phyloP scores from a whole-genome alignment of 2,888 invertebrate species.

The Lacanobia wlatinum region DNA sequence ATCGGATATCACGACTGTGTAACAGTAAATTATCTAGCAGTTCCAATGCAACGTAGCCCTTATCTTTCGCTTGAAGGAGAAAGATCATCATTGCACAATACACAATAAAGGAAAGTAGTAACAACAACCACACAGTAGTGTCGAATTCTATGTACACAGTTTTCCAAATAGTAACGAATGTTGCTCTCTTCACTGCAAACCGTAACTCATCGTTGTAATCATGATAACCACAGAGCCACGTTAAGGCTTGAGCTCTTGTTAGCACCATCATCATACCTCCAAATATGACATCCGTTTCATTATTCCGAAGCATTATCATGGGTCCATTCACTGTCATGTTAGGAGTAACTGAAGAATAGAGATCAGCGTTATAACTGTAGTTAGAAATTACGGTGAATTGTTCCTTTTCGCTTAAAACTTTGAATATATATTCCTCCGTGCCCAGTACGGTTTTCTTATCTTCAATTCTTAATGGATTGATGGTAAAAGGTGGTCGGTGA shows the following conservation, averaged over 20 bases:
- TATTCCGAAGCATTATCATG: conserved; percentile 61
- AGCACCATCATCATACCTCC: conserved; percentile 62
- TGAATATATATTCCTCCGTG: conserved; percentile 57
- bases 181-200: conserved; percentile 70
- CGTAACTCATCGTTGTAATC: conserved; percentile 70
- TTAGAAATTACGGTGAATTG: conserved; percentile 50
- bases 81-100: conserved; percentile 66
- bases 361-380: conserved; percentile 38
- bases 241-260: conserved; percentile 63
- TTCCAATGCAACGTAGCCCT: conserved; percentile 63
- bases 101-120: conserved; percentile 63
- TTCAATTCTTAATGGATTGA: conserved; percentile 61
- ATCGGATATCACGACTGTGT: conserved; percentile 64
- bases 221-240: conserved; percentile 69
- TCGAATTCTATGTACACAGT: conserved; percentile 73
- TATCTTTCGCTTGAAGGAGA: conserved; percentile 64
- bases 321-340: conserved; percentile 60
- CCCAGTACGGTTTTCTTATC: conserved; percentile 45
- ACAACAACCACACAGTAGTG: conserved; percentile 69
- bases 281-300: conserved; percentile 63
- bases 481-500: conserved; percentile 75
- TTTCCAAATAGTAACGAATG: conserved; percentile 65
- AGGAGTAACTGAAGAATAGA: conserved; percentile 42
- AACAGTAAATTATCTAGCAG: conserved; percentile 71
- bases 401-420: conserved; percentile 52